Evolutionary conservation across 2,797 vertebrate genomes (phyloP), one percentile per base, ranked within the genome.

Genomic region (Falco peregrinus): DNA sequence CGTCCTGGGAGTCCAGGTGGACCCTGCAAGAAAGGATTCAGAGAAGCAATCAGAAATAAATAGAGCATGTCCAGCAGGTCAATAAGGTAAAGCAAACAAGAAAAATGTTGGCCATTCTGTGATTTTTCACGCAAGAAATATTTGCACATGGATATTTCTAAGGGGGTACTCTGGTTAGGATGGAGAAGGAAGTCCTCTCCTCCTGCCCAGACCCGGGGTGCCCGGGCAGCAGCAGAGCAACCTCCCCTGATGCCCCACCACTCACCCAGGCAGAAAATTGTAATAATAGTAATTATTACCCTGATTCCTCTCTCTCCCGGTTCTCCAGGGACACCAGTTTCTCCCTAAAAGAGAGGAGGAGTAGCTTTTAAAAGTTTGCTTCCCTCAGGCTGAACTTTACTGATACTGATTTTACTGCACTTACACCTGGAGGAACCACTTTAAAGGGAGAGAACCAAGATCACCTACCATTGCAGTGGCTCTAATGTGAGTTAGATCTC

Each of bases 261-360:
- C 43, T 61, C 51, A 25, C 16, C 54, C 22, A n/a, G 43, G 20
- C 15, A 54, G 41, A 54, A 85, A 73, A 64, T 64, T 0, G 5
- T 6, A 41, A 37, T 4, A 89, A 47, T 0, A 57, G 22, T 4
- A 47, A 59, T 89, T 54, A 11, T 96, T 98, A 99, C 99, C 98
- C 98, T 98, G 61, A 98, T 96, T 97, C 99, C 99, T 97, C 97
- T 98, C 63, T 98, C 98, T 78, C 99, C 99, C 45, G 98, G 96
- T 70, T 98, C 98, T 96, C 99, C 99, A 60, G 97, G 41, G 68
- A 94, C 54, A 90, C 99, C 99, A 88, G 88, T 85, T 80, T 99
- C 98, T 85, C 99, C 99, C 99, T 99, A 77, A 68, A 53, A 96
- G 84, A 97, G 50, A 96, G 73, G 17, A 61, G 41, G 16, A 35